Percentiles rank a stretch among this genome's conserved stretches.
These are phyloP conservation scores for Gryllus longicercus DNA, from an alignment of 2,888 invertebrate genomes.

Conservation along the genomic window DNA sequence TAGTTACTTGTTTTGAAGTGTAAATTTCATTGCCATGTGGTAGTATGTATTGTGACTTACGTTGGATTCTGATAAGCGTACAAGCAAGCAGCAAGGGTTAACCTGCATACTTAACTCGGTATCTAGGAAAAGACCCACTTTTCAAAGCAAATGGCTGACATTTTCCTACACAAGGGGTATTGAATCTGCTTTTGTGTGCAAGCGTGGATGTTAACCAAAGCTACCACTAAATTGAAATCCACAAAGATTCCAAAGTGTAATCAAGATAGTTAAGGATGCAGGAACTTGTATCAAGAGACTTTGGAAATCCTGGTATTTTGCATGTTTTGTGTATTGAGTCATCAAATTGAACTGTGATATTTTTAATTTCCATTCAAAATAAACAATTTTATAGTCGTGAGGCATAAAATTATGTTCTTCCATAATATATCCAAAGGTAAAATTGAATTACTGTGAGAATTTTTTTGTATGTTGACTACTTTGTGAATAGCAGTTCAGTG, in stretches of 20 bases:
- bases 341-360: conserved; percentile 2
- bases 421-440: no score
- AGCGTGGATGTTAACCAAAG: background rate
- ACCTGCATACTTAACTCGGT: background rate
- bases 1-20: conserved; percentile 17
- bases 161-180: background rate
- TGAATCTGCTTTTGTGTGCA: background rate
- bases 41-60: conserved; percentile 11
- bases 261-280: background rate
- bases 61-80: background rate
- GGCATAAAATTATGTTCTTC: no score
- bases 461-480: background rate
- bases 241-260: conserved; percentile 9
- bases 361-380: background rate
- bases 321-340: background rate
- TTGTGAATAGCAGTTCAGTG: background rate
- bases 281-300: background rate
- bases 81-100: background rate
- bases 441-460: no score
- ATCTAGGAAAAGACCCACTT: background rate
- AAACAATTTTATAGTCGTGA: no score
- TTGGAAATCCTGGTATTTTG: background rate
- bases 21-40: conserved; percentile 17
- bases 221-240: conserved; percentile 10
- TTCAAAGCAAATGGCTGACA: background rate